Percentiles rank a stretch among this genome's conserved stretches.
phyloP scores from a whole-genome alignment of 2,113 vertebrate species.

The Chamaetylas fuelleborni region DNA sequence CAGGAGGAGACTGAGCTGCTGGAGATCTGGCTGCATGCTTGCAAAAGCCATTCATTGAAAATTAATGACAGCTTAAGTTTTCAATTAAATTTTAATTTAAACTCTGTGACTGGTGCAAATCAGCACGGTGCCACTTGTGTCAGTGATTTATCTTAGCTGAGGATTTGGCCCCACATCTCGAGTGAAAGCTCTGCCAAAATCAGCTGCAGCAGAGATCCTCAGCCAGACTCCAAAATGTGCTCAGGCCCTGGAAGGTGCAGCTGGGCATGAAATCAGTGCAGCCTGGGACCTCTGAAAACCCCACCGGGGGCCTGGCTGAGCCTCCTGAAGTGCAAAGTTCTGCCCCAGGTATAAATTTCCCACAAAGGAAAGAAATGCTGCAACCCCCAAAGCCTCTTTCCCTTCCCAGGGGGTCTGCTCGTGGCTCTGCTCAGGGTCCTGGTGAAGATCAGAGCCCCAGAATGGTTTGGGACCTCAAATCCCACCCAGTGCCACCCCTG shows the following conservation, averaged over 20 bases:
- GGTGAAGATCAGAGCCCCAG: not conserved
- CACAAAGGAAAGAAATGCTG: not conserved
- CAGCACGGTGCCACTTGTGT: not conserved
- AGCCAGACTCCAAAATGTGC: not conserved
- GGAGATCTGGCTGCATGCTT: constrained; percentile 3
- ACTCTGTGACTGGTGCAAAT: constrained; percentile 10
- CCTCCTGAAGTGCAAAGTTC: not conserved
- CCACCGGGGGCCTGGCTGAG: not conserved
- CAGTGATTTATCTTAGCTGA: constrained; percentile 34
- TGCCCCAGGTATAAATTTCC: not conserved
- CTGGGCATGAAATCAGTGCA: not conserved
- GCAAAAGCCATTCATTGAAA: not conserved
- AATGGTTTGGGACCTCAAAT: not conserved
- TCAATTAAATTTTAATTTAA: constrained; percentile 52
- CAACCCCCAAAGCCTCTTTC: not conserved
- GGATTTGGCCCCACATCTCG: not conserved
- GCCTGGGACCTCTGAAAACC: not conserved
- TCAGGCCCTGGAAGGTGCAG: not conserved
- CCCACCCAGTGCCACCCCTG: fast-evolving
- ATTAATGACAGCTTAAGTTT: constrained; percentile 59
- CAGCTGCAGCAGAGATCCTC: not conserved
- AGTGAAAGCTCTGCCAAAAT: not conserved
- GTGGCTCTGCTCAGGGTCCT: not conserved
- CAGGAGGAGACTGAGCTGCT: not conserved
- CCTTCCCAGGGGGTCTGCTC: not conserved